These are phyloP conservation scores for Macrochelys suwanniensis DNA, from an alignment of 2,797 vertebrate genomes.

Conservation along the genomic window DNA sequence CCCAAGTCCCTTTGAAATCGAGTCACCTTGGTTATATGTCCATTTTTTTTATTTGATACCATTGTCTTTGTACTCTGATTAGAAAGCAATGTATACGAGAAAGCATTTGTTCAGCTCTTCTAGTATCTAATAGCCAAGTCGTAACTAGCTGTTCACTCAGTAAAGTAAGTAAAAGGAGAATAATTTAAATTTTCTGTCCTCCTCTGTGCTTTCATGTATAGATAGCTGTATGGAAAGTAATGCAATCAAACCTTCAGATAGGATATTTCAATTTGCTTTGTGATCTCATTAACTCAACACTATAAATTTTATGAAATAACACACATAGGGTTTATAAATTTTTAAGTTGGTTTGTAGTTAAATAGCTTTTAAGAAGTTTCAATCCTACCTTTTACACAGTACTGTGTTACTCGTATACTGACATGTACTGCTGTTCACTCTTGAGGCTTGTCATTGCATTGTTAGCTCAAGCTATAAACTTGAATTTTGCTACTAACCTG, in stretches of 20 bases:
- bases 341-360: neutral
- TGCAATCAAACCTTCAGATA: neutral
- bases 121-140: neutral
- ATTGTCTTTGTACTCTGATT: neutral
- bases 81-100: neutral
- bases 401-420: neutral
- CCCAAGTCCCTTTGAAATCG: neutral
- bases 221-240: fast-evolving
- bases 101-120: neutral
- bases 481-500: too few species aligned
- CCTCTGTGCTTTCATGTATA: neutral
- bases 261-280: neutral
- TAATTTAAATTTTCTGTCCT: neutral
- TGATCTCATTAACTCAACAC: neutral
- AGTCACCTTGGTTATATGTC: neutral
- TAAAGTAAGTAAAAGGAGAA: neutral
- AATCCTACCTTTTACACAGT: neutral
- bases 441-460: too few species aligned
- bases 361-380: neutral
- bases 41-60: neutral
- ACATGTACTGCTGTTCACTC: neutral
- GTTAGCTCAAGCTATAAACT: too few species aligned
- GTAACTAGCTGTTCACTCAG: neutral
- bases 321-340: neutral
- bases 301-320: neutral